Evolutionary conservation across 2,888 invertebrate genomes (phyloP).

Genomic region (Kuschelorhynchus macadamiae): DNA sequence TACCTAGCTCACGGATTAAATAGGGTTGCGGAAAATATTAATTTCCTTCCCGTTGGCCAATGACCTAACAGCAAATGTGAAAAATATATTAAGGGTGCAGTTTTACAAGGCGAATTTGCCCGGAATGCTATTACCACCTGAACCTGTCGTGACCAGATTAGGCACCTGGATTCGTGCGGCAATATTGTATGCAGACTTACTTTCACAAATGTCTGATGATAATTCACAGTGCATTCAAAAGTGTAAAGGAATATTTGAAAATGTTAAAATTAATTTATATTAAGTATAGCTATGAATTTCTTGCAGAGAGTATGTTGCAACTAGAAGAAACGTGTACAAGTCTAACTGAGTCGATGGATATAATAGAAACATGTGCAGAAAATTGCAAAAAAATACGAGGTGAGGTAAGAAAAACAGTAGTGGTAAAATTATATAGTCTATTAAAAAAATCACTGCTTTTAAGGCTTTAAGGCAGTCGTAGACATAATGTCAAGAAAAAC

Average conservation of each 20-base stretch:
- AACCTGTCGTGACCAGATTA: constrained; percentile 2
- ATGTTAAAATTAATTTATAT: too few relatives aligned
- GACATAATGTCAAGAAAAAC: background rate
- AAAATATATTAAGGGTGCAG: constrained; percentile 4
- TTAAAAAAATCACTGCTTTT: background rate
- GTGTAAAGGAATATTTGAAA: too few relatives aligned
- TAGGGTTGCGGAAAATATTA: background rate
- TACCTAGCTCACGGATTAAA: background rate
- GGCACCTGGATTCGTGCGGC: constrained; percentile 9
- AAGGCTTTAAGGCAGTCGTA: background rate
- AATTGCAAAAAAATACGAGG: too few relatives aligned
- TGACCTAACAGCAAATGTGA: background rate
- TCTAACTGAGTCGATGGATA: constrained; percentile 3
- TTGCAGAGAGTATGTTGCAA: too few relatives aligned
- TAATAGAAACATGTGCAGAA: background rate
- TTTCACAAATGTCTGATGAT: constrained; percentile 1
- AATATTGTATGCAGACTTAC: background rate
- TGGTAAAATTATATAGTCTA: background rate
- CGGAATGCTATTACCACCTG: constrained; percentile 1
- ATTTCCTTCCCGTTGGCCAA: constrained; percentile 1
- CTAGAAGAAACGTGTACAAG: background rate
- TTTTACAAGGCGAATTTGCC: background rate
- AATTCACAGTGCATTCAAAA: background rate
- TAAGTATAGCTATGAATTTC: too few relatives aligned
- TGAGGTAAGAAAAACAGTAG: background rate